Conservation (phyloP, 2,888 invertebrate genomes). For the Orchesella flavescens region DNA sequence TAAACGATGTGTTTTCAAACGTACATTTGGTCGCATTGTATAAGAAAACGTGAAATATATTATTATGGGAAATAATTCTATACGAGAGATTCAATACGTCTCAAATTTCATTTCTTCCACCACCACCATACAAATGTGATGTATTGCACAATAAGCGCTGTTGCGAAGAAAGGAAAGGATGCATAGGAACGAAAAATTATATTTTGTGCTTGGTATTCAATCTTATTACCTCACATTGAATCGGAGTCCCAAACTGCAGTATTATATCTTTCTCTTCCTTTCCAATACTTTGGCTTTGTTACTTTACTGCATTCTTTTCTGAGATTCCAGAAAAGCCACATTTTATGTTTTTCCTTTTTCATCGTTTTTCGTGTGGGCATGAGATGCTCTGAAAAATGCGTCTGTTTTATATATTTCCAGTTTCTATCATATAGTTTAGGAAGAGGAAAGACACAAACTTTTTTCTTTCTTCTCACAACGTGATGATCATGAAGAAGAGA, state of each 20-base stretch:
- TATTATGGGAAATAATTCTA: too few species aligned
- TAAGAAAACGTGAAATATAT: too few species aligned
- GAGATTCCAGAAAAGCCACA: constrained; percentile 11
- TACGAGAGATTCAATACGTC: constrained; percentile 13
- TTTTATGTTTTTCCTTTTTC: constrained; percentile 3
- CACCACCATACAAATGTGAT: constrained; percentile 1
- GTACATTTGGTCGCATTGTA: too few species aligned
- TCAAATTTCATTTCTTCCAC: constrained; percentile 38
- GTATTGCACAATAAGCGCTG: constrained; percentile 42
- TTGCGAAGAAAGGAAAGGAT: not conserved
- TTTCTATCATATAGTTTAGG: constrained; percentile 1
- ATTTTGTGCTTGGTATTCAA: constrained; percentile 13
- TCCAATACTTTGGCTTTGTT: not conserved
- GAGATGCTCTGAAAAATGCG: not conserved
- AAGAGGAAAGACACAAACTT: constrained; percentile 27
- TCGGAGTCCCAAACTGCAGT: not conserved
- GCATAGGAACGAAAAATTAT: not conserved
- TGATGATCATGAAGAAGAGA: not conserved
- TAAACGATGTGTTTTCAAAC: too few species aligned
- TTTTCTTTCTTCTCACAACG: not conserved
- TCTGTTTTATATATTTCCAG: not conserved
- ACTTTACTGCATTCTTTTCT: constrained; percentile 13
- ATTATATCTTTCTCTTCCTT: not conserved
- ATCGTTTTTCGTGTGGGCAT: not conserved
- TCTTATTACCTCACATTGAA: not conserved